These are phyloP conservation scores for Oceanodroma leucorhoa DNA, from an alignment of 2,797 vertebrate species.

Conservation along the genomic window DNA sequence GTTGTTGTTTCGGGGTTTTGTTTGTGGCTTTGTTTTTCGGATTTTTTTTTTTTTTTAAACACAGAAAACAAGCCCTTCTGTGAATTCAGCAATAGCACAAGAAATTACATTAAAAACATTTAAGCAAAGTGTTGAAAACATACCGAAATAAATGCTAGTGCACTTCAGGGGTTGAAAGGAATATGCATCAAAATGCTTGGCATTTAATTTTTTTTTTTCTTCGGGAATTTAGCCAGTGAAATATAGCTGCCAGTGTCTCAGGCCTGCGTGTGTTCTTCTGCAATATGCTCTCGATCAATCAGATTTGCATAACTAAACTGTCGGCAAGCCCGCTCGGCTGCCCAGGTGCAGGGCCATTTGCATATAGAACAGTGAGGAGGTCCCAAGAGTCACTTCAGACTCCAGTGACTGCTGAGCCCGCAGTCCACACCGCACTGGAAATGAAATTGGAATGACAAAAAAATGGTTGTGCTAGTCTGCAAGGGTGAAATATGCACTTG, in stretches of 20 bases:
- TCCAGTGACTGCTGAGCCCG: constrained; percentile 96
- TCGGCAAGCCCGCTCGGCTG: constrained; percentile 95
- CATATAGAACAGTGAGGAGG: constrained; percentile 99
- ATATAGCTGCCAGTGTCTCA: constrained; percentile 88
- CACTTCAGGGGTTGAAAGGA: constrained; percentile 77
- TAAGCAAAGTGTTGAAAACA: constrained; percentile 72
- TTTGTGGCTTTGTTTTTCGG: background rate
- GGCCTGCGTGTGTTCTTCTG: constrained; percentile 83
- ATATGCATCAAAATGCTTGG: constrained; percentile 82
- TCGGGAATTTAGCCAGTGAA: constrained; percentile 89
- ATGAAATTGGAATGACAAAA: constrained; percentile 99
- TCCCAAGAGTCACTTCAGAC: constrained; percentile 99
- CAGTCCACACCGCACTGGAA: constrained; percentile 90
- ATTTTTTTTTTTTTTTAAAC: background rate
- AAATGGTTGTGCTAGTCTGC: constrained; percentile 82
- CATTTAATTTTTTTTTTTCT: constrained; percentile 83
- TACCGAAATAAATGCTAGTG: constrained; percentile 67
- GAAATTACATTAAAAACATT: constrained; percentile 74
- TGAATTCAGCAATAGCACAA: constrained; percentile 73
- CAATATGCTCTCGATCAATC: constrained; percentile 99
- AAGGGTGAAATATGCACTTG: constrained; percentile 79
- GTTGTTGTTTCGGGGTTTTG: background rate
- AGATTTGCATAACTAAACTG: constrained; percentile 99
- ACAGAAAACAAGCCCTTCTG: constrained; percentile 70
- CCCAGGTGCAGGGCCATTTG: constrained; percentile 99